Conservation (phyloP, 1,140 invertebrate genomes). For the Cotesia glomerata region DNA sequence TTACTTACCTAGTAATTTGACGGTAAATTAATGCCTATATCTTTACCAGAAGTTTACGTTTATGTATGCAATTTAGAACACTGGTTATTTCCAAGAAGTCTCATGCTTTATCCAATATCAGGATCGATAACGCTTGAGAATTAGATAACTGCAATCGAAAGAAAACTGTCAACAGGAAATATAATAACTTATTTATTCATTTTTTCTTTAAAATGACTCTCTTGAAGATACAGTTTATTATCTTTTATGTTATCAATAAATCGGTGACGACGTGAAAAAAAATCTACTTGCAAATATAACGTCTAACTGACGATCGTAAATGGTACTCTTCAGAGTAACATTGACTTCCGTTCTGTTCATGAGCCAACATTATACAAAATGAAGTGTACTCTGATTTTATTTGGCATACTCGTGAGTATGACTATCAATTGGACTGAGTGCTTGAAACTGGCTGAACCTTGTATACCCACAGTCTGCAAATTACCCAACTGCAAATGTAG, state of each 20-base stretch:
- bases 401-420: conserved; percentile 8
- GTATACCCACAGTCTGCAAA: conserved; percentile 46
- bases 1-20: too few species aligned
- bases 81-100: not conserved
- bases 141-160: not conserved
- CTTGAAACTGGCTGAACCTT: conserved; percentile 31
- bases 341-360: conserved; percentile 11
- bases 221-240: not conserved
- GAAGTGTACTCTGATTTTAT: conserved; percentile 23
- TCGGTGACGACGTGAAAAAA: too few species aligned
- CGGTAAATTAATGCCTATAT: too few species aligned
- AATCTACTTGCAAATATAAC: too few species aligned
- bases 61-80: not conserved
- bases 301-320: not conserved
- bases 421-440: conserved; percentile 11
- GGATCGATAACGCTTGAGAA: too few species aligned
- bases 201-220: not conserved
- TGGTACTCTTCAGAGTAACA: not conserved
- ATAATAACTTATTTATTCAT: not conserved
- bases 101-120: not conserved
- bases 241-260: conserved; percentile 1
- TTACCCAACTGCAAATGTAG: conserved; percentile 64
- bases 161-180: not conserved
- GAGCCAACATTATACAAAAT: conserved; percentile 7
- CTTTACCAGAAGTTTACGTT: too few species aligned